Evolutionary conservation across 2,888 invertebrate genomes (phyloP).

Genomic region (Syritta pipiens): DNA sequence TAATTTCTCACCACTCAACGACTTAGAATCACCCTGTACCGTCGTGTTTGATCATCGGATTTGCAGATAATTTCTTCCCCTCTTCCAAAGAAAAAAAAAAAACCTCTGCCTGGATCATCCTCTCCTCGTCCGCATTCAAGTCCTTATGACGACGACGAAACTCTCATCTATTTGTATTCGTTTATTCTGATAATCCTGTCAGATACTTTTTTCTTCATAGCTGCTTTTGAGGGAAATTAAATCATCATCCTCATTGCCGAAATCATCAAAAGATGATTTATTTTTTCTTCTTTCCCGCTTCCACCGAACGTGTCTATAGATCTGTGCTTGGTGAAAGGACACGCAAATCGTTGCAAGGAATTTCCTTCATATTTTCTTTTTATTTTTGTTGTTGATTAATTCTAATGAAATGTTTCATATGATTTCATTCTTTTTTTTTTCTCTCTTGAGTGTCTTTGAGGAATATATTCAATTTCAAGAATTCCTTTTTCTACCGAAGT

Average conservation of each 20-base stretch:
- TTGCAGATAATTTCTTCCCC: neutral
- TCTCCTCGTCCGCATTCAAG: neutral
- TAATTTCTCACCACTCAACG: too few species aligned
- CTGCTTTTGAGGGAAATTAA: conserved; percentile 11
- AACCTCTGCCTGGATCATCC: too few species aligned
- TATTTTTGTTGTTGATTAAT: neutral
- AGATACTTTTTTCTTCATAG: conserved; percentile 17
- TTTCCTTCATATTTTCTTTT: neutral
- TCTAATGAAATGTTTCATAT: conserved; percentile 12
- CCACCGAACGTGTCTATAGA: too few species aligned
- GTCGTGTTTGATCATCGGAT: conserved; percentile 16
- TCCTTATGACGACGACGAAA: neutral
- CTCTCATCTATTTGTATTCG: conserved; percentile 1
- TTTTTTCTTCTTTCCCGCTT: conserved; percentile 4
- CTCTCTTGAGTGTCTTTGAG: neutral
- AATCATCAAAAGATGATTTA: conserved; percentile 29
- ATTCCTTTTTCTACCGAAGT: too few species aligned
- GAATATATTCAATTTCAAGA: conserved; percentile 6
- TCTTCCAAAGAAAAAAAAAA: too few species aligned
- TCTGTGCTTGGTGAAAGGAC: neutral
- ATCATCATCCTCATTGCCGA: conserved; percentile 20
- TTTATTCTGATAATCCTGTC: conserved; percentile 21
- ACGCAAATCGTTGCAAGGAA: neutral
- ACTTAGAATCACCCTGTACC: too few species aligned
- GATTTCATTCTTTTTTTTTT: conserved; percentile 1